Evolutionary conservation across 1,140 invertebrate genomes (phyloP).

Genomic region (Homarus americanus): DNA sequence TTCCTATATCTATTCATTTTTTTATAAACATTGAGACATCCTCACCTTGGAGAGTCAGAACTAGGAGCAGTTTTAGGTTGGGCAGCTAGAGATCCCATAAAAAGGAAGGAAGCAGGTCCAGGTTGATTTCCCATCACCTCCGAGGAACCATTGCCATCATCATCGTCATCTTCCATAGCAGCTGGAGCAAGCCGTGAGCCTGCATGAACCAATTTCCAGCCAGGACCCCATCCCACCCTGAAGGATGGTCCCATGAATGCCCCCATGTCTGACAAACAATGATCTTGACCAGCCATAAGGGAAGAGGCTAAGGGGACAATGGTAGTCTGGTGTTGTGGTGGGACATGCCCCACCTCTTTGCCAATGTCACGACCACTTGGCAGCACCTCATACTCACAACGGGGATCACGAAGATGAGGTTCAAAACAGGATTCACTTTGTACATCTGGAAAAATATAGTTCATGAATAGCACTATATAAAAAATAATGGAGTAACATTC

Average conservation of each 20-base stretch:
- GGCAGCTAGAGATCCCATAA: conserved; percentile 17
- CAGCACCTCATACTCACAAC: conserved; percentile 61
- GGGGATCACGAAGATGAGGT: conserved; percentile 43
- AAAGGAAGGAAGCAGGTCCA: conserved; percentile 46
- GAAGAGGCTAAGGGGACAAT: conserved; percentile 50
- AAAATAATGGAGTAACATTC: no score
- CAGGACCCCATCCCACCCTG: conserved; percentile 87
- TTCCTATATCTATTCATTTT: not conserved
- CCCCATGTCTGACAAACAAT: conserved; percentile 83
- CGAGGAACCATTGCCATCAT: not conserved
- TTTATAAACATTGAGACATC: not conserved
- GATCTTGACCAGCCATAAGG: conserved; percentile 76
- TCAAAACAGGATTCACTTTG: not conserved
- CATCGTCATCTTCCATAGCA: not conserved
- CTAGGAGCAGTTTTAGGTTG: conserved; percentile 21
- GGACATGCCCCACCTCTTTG: conserved; percentile 33
- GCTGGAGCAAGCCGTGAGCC: conserved; percentile 37
- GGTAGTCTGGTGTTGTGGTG: conserved; percentile 46
- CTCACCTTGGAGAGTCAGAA: conserved; percentile 1
- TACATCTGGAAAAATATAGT: not conserved
- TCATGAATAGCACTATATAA: no score
- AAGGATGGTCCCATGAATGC: conserved; percentile 84
- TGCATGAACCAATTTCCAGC: conserved; percentile 81
- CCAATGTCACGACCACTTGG: conserved; percentile 51
- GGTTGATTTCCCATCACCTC: not conserved